Base-by-base conservation (phyloP, 2,888 invertebrate genomes). In the Peribatodes rhomboidaria region DNA sequence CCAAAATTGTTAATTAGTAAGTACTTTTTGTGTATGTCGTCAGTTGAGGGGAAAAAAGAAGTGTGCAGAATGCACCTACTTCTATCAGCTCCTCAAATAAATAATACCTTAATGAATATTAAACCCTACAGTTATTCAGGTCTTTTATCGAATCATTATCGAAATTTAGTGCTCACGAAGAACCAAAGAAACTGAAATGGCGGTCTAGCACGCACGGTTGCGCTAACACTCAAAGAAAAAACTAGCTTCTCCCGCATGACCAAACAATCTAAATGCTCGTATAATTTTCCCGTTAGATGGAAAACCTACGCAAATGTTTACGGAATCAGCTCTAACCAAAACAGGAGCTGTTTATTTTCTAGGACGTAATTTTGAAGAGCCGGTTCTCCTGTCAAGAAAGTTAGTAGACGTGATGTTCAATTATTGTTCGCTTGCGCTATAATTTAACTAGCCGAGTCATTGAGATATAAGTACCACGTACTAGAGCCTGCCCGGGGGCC, bases 251-350 rank as follows among this genome's bases (percentile, higher is more conserved):
- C 52, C 47, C 55, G 61, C 61, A 55, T 53, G 55, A 47, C 49
- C 42, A 42, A 42, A 50, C 50, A 50, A 49, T 54, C 39, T 55
- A 20, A 57, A 46, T 46, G 47, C 46, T 47, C n/a, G 46, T 46
- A 35, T 39, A 53, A 50, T 50, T 50, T 35, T 35, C 35, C 50
- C 50, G 27, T 55, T 55, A 55, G 20, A 10, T 44, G 49, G 39
- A 49, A 61, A 33, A 55, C 47, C 41, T 22, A 49, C 47, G 55
- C 55, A 39, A 58, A 61, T 54, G 52, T 65, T 59, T 69, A 60
- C 54, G n/a, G 14, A 65, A 56, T 55, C 42, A 53, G 54, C 50
- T 41, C 22, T 20, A 18, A 42, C 22, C 20, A 10, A 47, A 61
- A 61, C 20, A 53, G 37, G 42, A 14, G 7, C 31, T 14, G 27